Evolutionary conservation across 2,113 vertebrate species (phyloP).

Genomic region (Odocoileus virginianus): DNA sequence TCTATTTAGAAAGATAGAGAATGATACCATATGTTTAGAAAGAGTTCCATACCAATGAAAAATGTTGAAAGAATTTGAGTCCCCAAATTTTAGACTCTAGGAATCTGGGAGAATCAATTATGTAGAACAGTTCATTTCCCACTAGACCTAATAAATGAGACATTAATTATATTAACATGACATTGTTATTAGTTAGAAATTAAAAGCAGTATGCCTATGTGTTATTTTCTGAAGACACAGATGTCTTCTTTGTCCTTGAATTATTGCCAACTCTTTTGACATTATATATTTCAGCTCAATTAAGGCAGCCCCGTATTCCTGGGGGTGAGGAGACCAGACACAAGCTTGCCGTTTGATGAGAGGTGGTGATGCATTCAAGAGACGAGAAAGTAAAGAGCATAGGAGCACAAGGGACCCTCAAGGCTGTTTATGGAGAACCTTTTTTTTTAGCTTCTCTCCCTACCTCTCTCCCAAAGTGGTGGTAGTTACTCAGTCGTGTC

Average conservation of each 20-base stretch:
- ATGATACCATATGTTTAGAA: neutral
- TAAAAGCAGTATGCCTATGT: neutral
- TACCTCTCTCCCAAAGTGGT: neutral
- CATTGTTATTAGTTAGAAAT: constrained; percentile 35
- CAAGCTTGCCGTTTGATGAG: neutral
- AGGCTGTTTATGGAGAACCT: neutral
- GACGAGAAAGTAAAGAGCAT: neutral
- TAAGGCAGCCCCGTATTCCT: neutral
- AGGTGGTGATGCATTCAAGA: neutral
- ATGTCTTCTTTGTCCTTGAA: constrained; percentile 28
- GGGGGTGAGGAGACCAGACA: neutral
- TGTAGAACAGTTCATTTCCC: neutral
- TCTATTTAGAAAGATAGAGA: constrained; percentile 23
- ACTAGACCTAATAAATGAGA: neutral
- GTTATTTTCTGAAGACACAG: constrained; percentile 40
- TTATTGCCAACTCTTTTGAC: constrained; percentile 12
- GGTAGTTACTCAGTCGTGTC: neutral
- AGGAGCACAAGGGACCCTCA: neutral
- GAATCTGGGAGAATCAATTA: neutral
- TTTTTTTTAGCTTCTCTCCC: neutral
- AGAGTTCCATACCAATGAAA: neutral
- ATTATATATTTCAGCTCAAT: neutral
- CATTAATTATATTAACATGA: constrained; percentile 19
- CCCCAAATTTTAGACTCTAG: neutral
- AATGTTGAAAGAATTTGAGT: neutral